These are phyloP conservation scores for Euclidia mi DNA, from an alignment of 2,888 invertebrate genomes.

Conservation along the genomic window DNA sequence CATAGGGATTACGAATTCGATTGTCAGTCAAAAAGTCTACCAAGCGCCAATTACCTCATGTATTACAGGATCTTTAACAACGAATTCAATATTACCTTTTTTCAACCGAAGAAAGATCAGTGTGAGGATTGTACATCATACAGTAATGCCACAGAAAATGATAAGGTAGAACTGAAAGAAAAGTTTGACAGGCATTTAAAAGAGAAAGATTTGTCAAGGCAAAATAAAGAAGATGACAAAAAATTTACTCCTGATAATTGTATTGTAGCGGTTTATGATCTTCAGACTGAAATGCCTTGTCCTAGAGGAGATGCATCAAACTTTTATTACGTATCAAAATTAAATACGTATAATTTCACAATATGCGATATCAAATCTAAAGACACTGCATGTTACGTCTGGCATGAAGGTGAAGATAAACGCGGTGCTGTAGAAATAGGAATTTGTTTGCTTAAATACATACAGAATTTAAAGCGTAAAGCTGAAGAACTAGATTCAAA, in stretches of 20 bases:
- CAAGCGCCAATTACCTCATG: background rate
- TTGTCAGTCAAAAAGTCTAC: background rate
- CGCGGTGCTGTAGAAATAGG: background rate
- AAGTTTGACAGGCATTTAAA: slow-evolving; percentile 21
- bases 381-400: too few species aligned
- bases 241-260: slow-evolving; percentile 22
- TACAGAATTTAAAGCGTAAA: too few species aligned
- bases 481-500: too few species aligned
- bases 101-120: too few species aligned
- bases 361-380: too few species aligned
- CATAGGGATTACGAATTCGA: too few species aligned
- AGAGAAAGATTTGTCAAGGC: slow-evolving; percentile 24
- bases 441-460: too few species aligned
- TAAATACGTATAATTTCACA: slow-evolving; percentile 43
- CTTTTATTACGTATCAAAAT: slow-evolving; percentile 39
- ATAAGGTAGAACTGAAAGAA: slow-evolving; percentile 15
- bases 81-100: too few species aligned
- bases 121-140: slow-evolving; percentile 31
- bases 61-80: too few species aligned
- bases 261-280: too few species aligned
- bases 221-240: slow-evolving; percentile 35
- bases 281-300: too few species aligned
- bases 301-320: too few species aligned
- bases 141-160: slow-evolving; percentile 9
- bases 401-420: slow-evolving; percentile 12